Conservation (phyloP, 2,797 vertebrate species). For the Malacoctenus gilli region DNA sequence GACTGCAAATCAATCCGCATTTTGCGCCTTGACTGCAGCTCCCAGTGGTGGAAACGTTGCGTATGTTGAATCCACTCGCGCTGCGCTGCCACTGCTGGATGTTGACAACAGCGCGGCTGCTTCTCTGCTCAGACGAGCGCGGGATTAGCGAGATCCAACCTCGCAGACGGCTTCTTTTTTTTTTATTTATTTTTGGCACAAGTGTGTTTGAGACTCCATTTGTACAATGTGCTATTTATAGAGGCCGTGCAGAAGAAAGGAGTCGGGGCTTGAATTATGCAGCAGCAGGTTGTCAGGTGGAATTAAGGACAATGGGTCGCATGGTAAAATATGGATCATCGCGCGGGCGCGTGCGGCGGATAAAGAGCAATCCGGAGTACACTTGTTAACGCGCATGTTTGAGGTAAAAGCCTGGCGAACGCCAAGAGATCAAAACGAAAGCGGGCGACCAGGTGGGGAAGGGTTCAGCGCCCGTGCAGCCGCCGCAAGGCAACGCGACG, state of each 20-base stretch:
- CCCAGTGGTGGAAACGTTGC: no score
- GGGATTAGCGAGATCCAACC: slow-evolving; percentile 3
- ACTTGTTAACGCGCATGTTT: slow-evolving; percentile 29
- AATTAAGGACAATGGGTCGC: slow-evolving; percentile 61
- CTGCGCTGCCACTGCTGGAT: no score
- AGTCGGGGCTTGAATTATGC: slow-evolving; percentile 55
- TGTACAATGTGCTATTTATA: slow-evolving; percentile 47
- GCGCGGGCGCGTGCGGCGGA: no score
- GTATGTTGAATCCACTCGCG: no score
- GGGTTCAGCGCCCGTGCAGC: not conserved
- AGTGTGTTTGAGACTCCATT: slow-evolving; percentile 23
- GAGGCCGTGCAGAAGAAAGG: slow-evolving; percentile 12
- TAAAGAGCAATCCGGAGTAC: not conserved
- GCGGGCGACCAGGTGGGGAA: no score
- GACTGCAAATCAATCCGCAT: no score
- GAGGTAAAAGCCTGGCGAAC: not conserved
- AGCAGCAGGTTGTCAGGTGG: slow-evolving; percentile 64
- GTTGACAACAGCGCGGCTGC: no score
- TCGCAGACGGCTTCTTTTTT: slow-evolving; percentile 24
- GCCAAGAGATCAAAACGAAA: not conserved
- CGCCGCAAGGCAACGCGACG: no score
- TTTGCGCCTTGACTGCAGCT: no score
- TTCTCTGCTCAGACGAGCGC: not conserved
- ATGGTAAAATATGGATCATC: slow-evolving; percentile 56
- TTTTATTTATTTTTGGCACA: slow-evolving; percentile 27